Evolutionary conservation across 2,113 vertebrate species (phyloP).

Genomic region (Bambusicola thoracicus): DNA sequence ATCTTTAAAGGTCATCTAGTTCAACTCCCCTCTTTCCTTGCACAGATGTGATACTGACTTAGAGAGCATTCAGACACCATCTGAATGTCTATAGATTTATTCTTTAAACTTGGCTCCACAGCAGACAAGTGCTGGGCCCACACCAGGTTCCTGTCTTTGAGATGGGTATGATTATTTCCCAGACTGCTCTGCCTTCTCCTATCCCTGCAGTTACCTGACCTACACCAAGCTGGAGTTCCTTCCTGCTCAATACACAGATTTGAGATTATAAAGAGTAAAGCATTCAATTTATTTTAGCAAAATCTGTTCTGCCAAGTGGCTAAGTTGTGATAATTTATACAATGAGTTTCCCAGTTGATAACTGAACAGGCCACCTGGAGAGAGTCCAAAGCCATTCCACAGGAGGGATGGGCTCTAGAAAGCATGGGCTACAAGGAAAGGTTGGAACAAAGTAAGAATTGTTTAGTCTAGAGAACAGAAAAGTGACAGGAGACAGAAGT

Average conservation of each 20-base stretch:
- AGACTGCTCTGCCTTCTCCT: background rate
- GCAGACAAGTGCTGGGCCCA: background rate
- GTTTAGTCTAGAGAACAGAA: conserved; percentile 60
- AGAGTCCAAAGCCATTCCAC: conserved; percentile 18
- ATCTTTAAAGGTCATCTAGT: too few relatives aligned
- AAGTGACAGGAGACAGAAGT: conserved; percentile 44
- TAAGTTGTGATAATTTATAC: background rate
- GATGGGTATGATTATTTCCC: background rate
- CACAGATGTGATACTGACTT: too few relatives aligned
- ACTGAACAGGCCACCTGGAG: conserved; percentile 5
- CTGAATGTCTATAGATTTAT: rapidly evolving
- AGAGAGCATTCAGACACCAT: too few relatives aligned
- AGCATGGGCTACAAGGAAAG: background rate
- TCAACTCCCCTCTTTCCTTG: too few relatives aligned
- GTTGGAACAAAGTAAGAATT: background rate
- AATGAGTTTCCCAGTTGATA: conserved; percentile 56
- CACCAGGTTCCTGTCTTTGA: rapidly evolving
- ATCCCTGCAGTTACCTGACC: background rate
- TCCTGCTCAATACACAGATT: background rate
- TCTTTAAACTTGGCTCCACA: background rate
- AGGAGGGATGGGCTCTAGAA: conserved; percentile 48
- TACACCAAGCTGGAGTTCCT: background rate
- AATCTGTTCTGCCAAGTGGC: background rate
- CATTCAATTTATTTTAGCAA: background rate
- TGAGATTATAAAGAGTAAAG: background rate